Conservation (phyloP, 2,888 invertebrate genomes). For the Norana najaformis region DNA sequence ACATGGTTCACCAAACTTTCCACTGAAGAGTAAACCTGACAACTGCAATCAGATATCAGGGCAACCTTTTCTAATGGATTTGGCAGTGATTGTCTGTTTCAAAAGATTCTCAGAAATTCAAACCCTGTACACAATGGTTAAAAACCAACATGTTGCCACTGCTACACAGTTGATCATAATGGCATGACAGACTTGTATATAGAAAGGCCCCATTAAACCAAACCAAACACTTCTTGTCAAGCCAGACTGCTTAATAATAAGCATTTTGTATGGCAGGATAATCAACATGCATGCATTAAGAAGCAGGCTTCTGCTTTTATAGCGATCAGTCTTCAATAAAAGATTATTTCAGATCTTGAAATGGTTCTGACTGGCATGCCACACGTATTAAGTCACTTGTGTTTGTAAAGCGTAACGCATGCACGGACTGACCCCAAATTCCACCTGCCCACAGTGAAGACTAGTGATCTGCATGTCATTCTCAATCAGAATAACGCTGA, state of each 20-base stretch:
- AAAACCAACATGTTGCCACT: too few relatives aligned
- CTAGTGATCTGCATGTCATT: background rate
- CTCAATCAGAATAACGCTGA: background rate
- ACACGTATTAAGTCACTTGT: background rate
- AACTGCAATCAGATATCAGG: too few relatives aligned
- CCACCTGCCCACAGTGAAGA: background rate
- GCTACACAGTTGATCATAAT: background rate
- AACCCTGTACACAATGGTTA: too few relatives aligned
- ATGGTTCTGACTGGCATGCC: background rate
- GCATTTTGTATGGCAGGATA: background rate
- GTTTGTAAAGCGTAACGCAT: background rate
- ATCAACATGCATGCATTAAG: background rate
- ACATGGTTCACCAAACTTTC: too few relatives aligned
- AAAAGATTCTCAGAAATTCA: too few relatives aligned
- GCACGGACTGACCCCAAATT: background rate
- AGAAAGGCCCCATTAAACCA: background rate
- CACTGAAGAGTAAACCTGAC: too few relatives aligned
- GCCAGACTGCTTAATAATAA: background rate
- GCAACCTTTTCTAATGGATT: too few relatives aligned
- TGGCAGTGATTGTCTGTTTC: too few relatives aligned
- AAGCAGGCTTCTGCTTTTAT: background rate
- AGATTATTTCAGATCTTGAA: background rate
- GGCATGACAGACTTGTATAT: background rate
- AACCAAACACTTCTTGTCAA: background rate
- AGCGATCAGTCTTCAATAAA: background rate